phyloP scores from a whole-genome alignment of 2,113 vertebrate genomes.

The Sterrhoptilus dennistouni region DNA sequence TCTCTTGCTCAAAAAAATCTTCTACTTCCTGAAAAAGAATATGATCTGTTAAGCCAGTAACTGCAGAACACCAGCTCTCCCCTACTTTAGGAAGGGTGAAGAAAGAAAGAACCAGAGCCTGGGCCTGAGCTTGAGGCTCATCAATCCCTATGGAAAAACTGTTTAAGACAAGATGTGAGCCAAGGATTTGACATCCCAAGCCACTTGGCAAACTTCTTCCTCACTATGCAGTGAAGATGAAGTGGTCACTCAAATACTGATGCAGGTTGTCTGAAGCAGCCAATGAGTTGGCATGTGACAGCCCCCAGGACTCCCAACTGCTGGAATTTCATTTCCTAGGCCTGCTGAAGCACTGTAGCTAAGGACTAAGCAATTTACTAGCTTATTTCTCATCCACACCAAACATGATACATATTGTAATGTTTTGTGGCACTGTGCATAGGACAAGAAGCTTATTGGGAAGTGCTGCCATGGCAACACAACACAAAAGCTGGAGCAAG shows the following conservation, averaged over 20 bases:
- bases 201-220: not conserved
- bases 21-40: slow-evolving; percentile 86
- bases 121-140: not conserved
- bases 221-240: not conserved
- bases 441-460: not conserved
- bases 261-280: not conserved
- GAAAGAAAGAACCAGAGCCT: not conserved
- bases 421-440: not conserved
- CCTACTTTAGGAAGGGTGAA: not conserved
- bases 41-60: not conserved
- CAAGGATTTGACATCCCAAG: not conserved
- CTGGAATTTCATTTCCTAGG: not conserved
- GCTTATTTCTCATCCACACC: not conserved
- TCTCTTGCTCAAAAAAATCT: slow-evolving; percentile 98
- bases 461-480: not conserved
- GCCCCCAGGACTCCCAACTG: not conserved
- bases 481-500: not conserved
- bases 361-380: not conserved
- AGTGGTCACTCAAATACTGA: not conserved
- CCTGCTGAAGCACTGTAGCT: not conserved
- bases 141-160: not conserved
- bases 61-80: not conserved
- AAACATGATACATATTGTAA: not conserved
- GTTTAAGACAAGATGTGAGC: not conserved
- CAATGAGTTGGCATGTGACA: not conserved